Percentiles rank a stretch among this genome's conserved stretches.
Evolutionary conservation across 1,140 invertebrate genomes (phyloP).

Genomic region (Papilio aristodemus): DNA sequence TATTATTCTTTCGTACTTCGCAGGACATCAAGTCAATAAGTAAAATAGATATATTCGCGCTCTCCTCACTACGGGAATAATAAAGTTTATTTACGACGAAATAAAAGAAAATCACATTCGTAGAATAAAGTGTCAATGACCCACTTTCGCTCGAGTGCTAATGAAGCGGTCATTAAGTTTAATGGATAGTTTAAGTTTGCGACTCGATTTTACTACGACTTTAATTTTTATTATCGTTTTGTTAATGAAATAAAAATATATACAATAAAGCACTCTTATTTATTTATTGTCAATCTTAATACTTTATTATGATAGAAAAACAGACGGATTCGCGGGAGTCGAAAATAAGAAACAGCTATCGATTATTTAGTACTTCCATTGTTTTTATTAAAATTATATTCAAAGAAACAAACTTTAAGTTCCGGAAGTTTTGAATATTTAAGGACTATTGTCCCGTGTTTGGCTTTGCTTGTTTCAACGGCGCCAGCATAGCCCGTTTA

Average conservation of each 20-base stretch:
- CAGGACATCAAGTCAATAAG: background rate
- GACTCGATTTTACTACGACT: background rate
- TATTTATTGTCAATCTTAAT: background rate
- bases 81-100: conserved; percentile 11
- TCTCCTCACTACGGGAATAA: background rate
- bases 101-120: conserved; percentile 26
- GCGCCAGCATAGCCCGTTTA: conserved; percentile 9
- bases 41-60: background rate
- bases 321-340: too few relatives aligned
- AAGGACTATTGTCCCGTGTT: background rate
- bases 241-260: background rate
- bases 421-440: background rate
- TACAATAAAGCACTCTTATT: background rate
- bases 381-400: background rate
- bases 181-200: conserved; percentile 1
- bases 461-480: background rate
- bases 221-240: conserved; percentile 2
- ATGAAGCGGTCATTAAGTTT: conserved; percentile 15
- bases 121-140: conserved; percentile 20
- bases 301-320: too few relatives aligned
- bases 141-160: conserved; percentile 16
- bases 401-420: conserved; percentile 14
- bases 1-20: background rate
- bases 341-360: too few relatives aligned
- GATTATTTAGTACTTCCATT: background rate